Base-by-base conservation (phyloP, 1,140 invertebrate genomes). In the Dreissena polymorpha region DNA sequence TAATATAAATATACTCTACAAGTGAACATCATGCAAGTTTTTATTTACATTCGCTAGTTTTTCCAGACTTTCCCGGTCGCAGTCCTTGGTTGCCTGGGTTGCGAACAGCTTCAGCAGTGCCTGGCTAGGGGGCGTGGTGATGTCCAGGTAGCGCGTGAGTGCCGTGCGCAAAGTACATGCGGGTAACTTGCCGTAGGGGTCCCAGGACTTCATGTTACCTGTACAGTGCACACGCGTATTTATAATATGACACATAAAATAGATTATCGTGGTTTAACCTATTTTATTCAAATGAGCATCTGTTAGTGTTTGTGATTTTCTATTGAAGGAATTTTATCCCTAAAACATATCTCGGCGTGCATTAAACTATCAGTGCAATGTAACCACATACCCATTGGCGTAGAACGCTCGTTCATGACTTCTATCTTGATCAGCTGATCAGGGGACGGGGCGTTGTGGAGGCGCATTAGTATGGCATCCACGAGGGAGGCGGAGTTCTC, bases 101-200 rank as follows among this genome's bases (percentile, higher is more conserved):
- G 97, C 95, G 69, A 99, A 95, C 76, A 97, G 95, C 86, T 96
- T 95, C 0, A 99, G 93, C 39, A 99, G 93, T 90, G 97, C 96
- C 23, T 97, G 96, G 0, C 97, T 95, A 8, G 98, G 97, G 10
- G 98, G 97, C 10, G 97, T 98, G 0, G 97, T 98, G 29, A 99
- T 96, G 86, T 99, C 98, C 68, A 99, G 92, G 93, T 97, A 98
- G 86, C 96, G 94, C 1, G 96, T 95, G 78, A 99, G 95, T 2
- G 98, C 92, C 77, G 96, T 96, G 68, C 96, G 93, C 8, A 98
- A 90, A 0, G 96, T 96, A 88, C 96, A 95, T 0, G 95, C 93
- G 27, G 97, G 96, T 65, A 98, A 95, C 87, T 96, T 95, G 86
- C 97, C 96, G 89, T 98, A 97, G 16, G 95, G 94, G 86, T 96